These are phyloP conservation scores for Zoanthus sansibaricus DNA, from an alignment of 92 coral and sea anemone species.

Conservation along the genomic window DNA sequence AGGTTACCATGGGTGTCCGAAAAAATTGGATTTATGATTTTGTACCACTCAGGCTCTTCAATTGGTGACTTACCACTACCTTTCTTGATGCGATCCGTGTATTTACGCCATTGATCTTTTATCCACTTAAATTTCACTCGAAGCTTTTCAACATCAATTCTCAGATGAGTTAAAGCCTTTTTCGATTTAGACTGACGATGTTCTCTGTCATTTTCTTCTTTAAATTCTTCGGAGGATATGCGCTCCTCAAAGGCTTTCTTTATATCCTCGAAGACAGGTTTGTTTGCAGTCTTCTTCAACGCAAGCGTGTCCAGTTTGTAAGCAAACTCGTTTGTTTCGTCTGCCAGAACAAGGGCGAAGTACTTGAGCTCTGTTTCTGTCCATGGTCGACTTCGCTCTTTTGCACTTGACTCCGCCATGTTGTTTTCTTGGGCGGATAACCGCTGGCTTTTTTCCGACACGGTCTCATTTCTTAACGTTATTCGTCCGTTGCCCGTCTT, in stretches of 20 bases:
- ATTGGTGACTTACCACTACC: constrained; percentile 44
- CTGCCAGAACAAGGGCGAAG: constrained; percentile 55
- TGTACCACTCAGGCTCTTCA: constrained; percentile 60
- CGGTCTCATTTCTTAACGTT: constrained; percentile 35
- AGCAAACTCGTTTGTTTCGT: constrained; percentile 48
- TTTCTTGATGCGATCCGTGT: constrained; percentile 57
- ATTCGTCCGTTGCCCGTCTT: constrained; percentile 51
- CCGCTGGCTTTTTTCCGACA: not conserved
- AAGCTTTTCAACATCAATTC: constrained; percentile 40
- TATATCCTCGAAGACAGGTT: constrained; percentile 52
- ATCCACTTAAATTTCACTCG: constrained; percentile 51
- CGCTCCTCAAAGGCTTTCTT: constrained; percentile 38
- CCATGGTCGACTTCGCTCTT: constrained; percentile 55
- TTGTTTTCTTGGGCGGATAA: constrained; percentile 15
- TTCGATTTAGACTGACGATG: constrained; percentile 38
- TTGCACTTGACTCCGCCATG: constrained; percentile 18
- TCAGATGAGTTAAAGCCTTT: constrained; percentile 32
- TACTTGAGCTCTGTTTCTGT: constrained; percentile 62
- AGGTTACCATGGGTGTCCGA: constrained; percentile 57
- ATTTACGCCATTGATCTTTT: constrained; percentile 59
- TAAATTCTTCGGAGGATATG: constrained; percentile 46
- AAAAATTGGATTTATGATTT: constrained; percentile 55
- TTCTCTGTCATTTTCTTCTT: constrained; percentile 45
- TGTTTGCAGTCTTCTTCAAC: constrained; percentile 54
- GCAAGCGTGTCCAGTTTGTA: constrained; percentile 59